A percentile compares a stretch with the other conserved stretches of the same genome.
Conservation (phyloP, 2,113 vertebrate species). For the Apodemus speciosus region DNA sequence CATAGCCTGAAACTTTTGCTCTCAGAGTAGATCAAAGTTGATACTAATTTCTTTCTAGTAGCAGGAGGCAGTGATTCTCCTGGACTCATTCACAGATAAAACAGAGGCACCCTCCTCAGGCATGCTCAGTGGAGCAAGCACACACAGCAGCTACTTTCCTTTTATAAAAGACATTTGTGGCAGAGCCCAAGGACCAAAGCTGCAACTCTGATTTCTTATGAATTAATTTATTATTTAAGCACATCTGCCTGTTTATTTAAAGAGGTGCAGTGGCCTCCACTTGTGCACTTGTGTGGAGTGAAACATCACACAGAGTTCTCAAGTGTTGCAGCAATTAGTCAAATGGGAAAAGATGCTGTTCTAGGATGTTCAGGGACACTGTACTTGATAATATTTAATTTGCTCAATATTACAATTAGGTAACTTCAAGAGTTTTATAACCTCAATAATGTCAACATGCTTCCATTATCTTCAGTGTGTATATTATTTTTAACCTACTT, state of each 20-base stretch:
- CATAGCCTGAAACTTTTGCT: neutral
- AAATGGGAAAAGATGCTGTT: constrained; percentile 82
- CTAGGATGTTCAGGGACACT: constrained; percentile 85
- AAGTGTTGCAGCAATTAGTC: constrained; percentile 85
- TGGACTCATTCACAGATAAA: neutral
- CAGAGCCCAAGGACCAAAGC: constrained; percentile 48
- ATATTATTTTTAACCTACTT: constrained; percentile 87
- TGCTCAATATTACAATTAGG: constrained; percentile 83
- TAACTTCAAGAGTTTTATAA: constrained; percentile 85
- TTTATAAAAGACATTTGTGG: constrained; percentile 1
- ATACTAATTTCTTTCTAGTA: fast-evolving
- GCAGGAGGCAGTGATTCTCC: fast-evolving
- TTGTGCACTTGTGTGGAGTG: constrained; percentile 78
- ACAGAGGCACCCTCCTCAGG: neutral
- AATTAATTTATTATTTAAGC: constrained; percentile 82
- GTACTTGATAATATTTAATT: constrained; percentile 86
- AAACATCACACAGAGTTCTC: constrained; percentile 84
- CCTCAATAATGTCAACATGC: constrained; percentile 87
- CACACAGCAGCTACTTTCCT: neutral
- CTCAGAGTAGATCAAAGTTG: fast-evolving
- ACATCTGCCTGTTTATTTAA: constrained; percentile 82
- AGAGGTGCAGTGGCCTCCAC: constrained; percentile 80
- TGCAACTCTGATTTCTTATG: constrained; percentile 57
- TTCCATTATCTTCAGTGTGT: constrained; percentile 84
- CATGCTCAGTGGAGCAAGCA: neutral